phyloP scores from a whole-genome alignment of 2,888 invertebrate species.

The Lepidochrysops patricia region DNA sequence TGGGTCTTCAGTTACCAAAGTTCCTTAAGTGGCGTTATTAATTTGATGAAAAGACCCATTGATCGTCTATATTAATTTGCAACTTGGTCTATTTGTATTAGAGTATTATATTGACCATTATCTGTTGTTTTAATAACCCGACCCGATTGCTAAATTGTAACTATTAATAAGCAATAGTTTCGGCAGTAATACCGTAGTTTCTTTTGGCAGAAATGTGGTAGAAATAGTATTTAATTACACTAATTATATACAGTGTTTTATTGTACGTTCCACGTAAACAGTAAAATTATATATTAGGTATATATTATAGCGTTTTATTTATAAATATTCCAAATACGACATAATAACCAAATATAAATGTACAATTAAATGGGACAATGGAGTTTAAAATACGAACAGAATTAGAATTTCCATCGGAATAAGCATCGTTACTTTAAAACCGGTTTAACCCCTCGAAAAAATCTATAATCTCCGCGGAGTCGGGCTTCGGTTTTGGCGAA shows the following conservation, averaged over 20 bases:
- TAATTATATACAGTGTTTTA: no score
- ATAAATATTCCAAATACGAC: no score
- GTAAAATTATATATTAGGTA: no score
- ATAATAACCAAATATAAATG: neutral
- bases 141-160: no score
- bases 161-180: no score
- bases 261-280: no score
- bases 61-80: slow-evolving; percentile 34
- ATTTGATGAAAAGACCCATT: slow-evolving; percentile 49
- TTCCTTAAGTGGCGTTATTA: slow-evolving; percentile 47
- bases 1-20: slow-evolving; percentile 30
- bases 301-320: no score
- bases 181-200: no score
- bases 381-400: neutral
- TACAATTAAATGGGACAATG: neutral
- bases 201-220: no score
- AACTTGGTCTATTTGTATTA: slow-evolving; percentile 20
- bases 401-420: slow-evolving; percentile 8
- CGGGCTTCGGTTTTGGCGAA: slow-evolving; percentile 44
- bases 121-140: no score
- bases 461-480: slow-evolving; percentile 48
- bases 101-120: slow-evolving; percentile 13
- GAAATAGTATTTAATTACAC: no score
- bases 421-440: slow-evolving; percentile 25
- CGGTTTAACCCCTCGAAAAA: slow-evolving; percentile 32